Conservation (phyloP, 2,113 vertebrate species). For the Syngnathus floridae region DNA sequence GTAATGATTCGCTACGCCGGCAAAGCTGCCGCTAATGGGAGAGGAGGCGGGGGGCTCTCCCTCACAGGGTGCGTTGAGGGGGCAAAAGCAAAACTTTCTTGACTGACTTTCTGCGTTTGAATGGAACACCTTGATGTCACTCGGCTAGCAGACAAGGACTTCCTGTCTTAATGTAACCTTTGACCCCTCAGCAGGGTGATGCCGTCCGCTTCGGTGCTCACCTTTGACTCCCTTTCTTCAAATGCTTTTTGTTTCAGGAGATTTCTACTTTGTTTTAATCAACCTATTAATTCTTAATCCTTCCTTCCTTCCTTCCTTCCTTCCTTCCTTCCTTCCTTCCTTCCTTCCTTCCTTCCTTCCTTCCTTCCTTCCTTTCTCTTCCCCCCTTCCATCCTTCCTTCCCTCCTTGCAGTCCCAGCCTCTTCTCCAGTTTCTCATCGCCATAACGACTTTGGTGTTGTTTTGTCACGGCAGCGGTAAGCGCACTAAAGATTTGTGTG, state of each 20-base stretch:
- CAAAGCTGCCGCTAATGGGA: conserved; percentile 47
- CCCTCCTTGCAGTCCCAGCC: not conserved
- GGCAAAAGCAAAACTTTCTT: conserved; percentile 7
- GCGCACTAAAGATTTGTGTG: conserved; percentile 88
- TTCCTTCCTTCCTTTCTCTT: not conserved
- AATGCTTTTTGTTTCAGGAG: not conserved
- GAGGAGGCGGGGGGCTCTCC: conserved; percentile 61
- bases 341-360: not conserved
- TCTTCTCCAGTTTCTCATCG: not conserved
- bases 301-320: not conserved
- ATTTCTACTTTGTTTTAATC: not conserved
- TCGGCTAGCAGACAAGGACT: not conserved
- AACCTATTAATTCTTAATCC: not conserved
- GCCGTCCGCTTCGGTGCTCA: not conserved
- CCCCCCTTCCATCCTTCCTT: conserved; percentile 9
- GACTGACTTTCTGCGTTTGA: not conserved
- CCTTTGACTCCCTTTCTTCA: not conserved
- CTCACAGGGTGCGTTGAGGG: not conserved
- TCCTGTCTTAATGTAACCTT: not conserved
- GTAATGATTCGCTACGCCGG: conserved; percentile 55
- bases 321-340: not conserved
- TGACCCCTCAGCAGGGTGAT: not conserved
- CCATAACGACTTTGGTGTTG: conserved; percentile 79
- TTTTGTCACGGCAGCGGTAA: conserved; percentile 75
- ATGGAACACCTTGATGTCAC: not conserved